phyloP scores from a whole-genome alignment of 2,888 invertebrate genomes.

The Hetaerina titia region DNA sequence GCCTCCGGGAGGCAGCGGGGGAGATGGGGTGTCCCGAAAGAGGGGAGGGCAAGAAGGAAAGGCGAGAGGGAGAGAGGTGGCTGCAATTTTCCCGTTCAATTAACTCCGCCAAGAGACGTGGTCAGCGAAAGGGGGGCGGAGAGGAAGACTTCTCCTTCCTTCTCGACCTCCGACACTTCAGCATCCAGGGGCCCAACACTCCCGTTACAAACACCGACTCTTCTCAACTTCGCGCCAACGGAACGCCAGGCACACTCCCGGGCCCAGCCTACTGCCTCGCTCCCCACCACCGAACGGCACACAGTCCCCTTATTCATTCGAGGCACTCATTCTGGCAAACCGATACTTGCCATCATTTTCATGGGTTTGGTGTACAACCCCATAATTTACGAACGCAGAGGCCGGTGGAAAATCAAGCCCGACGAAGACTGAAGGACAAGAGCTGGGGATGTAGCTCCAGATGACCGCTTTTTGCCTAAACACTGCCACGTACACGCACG shows the following conservation, averaged over 20 bases:
- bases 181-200: neutral
- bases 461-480: neutral
- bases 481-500: neutral
- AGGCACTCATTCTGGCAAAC: neutral
- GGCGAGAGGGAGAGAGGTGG: neutral
- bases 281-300: neutral
- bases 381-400: slow-evolving; percentile 50
- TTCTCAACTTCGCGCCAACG: neutral
- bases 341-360: slow-evolving; percentile 34
- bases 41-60: neutral
- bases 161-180: neutral
- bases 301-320: neutral
- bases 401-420: neutral
- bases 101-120: slow-evolving; percentile 58
- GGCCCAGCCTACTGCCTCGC: neutral
- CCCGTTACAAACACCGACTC: neutral
- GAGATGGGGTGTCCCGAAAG: neutral
- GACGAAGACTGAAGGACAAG: slow-evolving; percentile 12
- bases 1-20: neutral
- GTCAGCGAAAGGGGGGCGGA: neutral
- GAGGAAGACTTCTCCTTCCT: neutral
- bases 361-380: neutral
- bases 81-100: slow-evolving; percentile 65
- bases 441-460: neutral
- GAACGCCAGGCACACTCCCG: neutral